These are phyloP conservation scores for Hylomyscus alleni DNA, from an alignment of 2,797 vertebrate genomes.

Conservation along the genomic window DNA sequence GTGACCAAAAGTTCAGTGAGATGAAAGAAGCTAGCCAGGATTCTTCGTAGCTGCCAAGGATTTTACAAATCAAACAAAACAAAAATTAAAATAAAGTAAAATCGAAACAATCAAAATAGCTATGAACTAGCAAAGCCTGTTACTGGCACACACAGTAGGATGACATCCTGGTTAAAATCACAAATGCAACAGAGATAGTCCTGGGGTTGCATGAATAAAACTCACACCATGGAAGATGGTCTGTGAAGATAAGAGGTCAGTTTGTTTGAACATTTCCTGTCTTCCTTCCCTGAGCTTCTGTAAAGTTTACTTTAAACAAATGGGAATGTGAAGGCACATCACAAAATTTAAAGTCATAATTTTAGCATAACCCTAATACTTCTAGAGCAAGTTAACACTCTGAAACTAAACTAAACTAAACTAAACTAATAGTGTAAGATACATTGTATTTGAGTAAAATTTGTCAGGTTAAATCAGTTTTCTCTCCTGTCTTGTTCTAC, in stretches of 20 bases:
- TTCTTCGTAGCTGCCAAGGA: neutral
- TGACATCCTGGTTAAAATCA: neutral
- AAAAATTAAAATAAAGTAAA: neutral
- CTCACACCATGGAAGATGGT: neutral
- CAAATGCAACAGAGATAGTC: neutral
- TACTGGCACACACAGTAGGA: neutral
- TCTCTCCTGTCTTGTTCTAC: neutral
- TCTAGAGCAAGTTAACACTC: neutral
- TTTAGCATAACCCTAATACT: slow-evolving; percentile 16
- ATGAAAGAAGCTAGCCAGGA: neutral
- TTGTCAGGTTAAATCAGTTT: neutral
- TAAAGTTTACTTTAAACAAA: slow-evolving; percentile 42
- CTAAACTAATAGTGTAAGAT: neutral
- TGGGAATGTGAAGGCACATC: neutral
- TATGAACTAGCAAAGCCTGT: neutral
- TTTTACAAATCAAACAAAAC: neutral
- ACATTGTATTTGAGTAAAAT: neutral
- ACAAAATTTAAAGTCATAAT: neutral
- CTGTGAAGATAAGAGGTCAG: neutral
- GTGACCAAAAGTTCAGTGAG: neutral
- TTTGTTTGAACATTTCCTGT: slow-evolving; percentile 14
- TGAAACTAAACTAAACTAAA: no score
- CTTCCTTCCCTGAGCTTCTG: neutral
- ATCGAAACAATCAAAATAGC: neutral
- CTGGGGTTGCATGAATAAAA: neutral